These are phyloP conservation scores for Choloepus hoffmanni DNA, from an alignment of 2,113 vertebrate species.

Conservation along the genomic window DNA sequence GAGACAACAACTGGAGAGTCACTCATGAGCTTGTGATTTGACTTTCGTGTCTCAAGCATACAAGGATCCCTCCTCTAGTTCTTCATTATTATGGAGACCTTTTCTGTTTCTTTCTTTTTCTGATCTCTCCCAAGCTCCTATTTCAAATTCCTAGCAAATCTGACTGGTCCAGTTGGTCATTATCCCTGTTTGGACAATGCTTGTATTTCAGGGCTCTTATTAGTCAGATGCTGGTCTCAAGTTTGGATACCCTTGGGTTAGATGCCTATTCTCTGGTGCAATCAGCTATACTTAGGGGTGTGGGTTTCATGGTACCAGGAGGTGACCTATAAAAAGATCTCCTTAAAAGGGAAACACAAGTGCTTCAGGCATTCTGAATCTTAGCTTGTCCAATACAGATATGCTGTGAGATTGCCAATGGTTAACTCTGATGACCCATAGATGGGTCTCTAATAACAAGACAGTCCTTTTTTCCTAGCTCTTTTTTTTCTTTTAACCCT, in stretches of 20 bases:
- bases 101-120: background rate
- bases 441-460: background rate
- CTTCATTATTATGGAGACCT: background rate
- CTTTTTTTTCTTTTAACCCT: background rate
- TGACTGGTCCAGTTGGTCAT: background rate
- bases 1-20: background rate
- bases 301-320: background rate
- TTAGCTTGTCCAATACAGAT: background rate
- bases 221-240: background rate
- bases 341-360: background rate
- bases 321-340: background rate
- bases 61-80: background rate
- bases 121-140: background rate
- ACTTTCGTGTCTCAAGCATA: background rate
- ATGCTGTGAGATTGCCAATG: background rate
- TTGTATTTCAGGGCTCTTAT: background rate
- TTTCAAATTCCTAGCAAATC: conserved; percentile 16
- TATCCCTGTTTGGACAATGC: background rate
- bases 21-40: background rate
- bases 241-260: background rate
- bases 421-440: background rate
- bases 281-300: background rate
- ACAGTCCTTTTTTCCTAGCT: background rate
- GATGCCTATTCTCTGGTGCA: background rate
- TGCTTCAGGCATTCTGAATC: background rate